Conservation (phyloP, 1,140 invertebrate genomes). For the Drosophila orosa region DNA sequence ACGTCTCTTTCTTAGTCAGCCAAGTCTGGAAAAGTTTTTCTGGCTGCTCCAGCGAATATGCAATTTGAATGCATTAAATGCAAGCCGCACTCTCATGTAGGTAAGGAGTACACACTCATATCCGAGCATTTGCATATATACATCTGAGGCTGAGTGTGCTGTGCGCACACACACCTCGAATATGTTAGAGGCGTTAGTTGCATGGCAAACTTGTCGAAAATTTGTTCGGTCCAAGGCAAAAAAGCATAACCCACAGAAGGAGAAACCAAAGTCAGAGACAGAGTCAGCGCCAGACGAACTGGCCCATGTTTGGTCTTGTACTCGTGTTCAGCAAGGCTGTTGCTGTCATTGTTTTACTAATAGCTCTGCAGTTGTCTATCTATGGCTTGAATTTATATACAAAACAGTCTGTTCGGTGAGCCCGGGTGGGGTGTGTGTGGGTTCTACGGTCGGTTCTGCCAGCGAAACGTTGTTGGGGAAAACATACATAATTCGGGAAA, state of each 20-base stretch:
- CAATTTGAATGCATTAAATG: slow-evolving; percentile 65
- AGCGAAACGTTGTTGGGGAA: slow-evolving; percentile 14
- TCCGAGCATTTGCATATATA: slow-evolving; percentile 27
- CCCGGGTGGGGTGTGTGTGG: slow-evolving; percentile 21
- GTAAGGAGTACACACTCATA: slow-evolving; percentile 19
- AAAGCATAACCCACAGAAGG: slow-evolving; percentile 32
- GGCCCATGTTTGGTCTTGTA: slow-evolving; percentile 65
- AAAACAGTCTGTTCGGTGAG: slow-evolving; percentile 9
- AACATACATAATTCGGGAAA: slow-evolving; percentile 14
- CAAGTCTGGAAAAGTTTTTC: slow-evolving; percentile 47
- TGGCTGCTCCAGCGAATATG: slow-evolving; percentile 57
- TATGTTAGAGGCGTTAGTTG: slow-evolving; percentile 50
- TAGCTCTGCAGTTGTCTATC: slow-evolving; percentile 70
- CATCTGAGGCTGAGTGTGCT: background rate
- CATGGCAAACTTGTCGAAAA: slow-evolving; percentile 52
- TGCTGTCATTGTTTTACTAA: slow-evolving; percentile 79
- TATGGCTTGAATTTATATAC: slow-evolving; percentile 32
- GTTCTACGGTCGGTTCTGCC: slow-evolving; percentile 4
- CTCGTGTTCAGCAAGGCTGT: slow-evolving; percentile 73
- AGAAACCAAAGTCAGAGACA: slow-evolving; percentile 44
- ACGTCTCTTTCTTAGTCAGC: slow-evolving; percentile 35
- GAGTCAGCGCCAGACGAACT: slow-evolving; percentile 57
- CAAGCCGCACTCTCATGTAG: slow-evolving; percentile 42
- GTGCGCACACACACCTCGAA: slow-evolving; percentile 19
- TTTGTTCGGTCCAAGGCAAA: slow-evolving; percentile 30